Evolutionary conservation across 2,888 invertebrate genomes (phyloP), one percentile per base, ranked within the genome.

Genomic region (Cephus runcator): DNA sequence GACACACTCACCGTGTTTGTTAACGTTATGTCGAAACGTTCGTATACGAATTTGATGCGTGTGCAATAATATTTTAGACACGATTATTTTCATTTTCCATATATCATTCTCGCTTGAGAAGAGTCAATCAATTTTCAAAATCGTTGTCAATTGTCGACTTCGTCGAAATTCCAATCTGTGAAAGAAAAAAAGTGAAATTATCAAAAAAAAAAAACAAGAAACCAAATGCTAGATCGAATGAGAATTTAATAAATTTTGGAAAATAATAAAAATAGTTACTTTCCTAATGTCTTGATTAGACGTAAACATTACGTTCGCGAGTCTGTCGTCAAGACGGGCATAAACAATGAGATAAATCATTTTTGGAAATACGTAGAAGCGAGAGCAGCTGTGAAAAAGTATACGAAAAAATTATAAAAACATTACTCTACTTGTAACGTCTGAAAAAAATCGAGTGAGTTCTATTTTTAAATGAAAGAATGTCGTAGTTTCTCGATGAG

Each of bases 1-100:
- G 85, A 82, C 80, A 77, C 34, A 77, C 75, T 76, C 73, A 36
- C 74, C 68, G 36, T 35, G 71, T 71, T 31, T 71, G 71, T 31
- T 71, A 71, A 33, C 11, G 12, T 33, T 34, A 34, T 34, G 33
- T 31, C 71, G 71, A 71, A 71, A 33, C 33, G 12, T 34, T 12
- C 71, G 33, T 15, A 34, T 34, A 2, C 71, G 71, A 12, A 33
- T 31, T 34, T 23, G 71, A 11, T 34, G 71, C 11, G 71, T 31
- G 71, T 33, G 33, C 71, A 71, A 9, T 34, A 71, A 71, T 31
- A 31, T 71, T 15, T 33, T 1, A 71, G 31, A 34, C 31, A 34
- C 31, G 31, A 71, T 71, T 71, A 71, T 71, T 71, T 71, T 71
- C 12, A 34, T 71, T 71, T 15, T 71, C 12, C 6, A 6, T 30